phyloP scores from a whole-genome alignment of 2,888 invertebrate genomes.

The Nymphalis c-album region DNA sequence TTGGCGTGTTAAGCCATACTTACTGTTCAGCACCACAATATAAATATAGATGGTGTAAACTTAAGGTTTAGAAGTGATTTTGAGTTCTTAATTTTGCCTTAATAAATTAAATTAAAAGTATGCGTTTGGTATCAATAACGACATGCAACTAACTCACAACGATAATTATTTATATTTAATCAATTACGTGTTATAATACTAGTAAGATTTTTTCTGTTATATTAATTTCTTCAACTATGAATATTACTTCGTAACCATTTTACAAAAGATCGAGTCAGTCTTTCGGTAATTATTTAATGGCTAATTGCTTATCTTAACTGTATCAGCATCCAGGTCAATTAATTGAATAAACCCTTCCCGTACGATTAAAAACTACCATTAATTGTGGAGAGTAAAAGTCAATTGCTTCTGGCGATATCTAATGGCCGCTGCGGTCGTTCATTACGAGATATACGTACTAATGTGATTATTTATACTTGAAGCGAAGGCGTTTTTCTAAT shows the following conservation, averaged over 20 bases:
- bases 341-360: conserved; percentile 65
- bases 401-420: conserved; percentile 52
- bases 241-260: not conserved
- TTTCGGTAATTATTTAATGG: conserved; percentile 2
- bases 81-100: too few species aligned
- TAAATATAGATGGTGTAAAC: too few species aligned
- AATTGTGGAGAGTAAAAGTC: conserved; percentile 65
- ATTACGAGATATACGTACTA: conserved; percentile 42
- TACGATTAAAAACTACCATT: conserved; percentile 54
- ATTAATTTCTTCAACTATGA: too few species aligned
- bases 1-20: too few species aligned
- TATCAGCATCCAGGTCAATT: conserved; percentile 27
- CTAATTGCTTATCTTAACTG: conserved; percentile 27
- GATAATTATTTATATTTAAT: too few species aligned
- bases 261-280: not conserved
- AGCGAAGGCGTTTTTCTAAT: not conserved
- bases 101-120: too few species aligned
- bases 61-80: too few species aligned
- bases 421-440: conserved; percentile 44
- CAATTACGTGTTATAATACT: too few species aligned
- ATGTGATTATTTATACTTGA: conserved; percentile 19
- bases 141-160: too few species aligned
- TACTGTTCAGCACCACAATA: too few species aligned
- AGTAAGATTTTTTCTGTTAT: too few species aligned
- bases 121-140: too few species aligned